Evolutionary conservation across 2,797 vertebrate species (phyloP).

Genomic region (Lophotriccus pileatus): DNA sequence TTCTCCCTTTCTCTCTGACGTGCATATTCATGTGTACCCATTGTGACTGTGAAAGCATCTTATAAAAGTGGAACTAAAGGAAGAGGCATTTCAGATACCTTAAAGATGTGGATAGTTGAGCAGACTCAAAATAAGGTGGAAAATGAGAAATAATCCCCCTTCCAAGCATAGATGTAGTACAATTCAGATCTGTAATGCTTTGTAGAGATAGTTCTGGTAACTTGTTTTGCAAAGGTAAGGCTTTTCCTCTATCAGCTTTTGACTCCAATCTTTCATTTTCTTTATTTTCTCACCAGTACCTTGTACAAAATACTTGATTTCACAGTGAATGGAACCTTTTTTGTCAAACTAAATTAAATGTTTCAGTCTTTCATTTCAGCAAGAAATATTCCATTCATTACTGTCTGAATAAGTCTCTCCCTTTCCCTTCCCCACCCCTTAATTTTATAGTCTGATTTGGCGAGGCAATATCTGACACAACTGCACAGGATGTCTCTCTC

Average conservation of each 20-base stretch:
- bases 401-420: conserved; percentile 10
- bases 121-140: neutral
- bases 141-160: neutral
- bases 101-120: neutral
- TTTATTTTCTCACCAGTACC: neutral
- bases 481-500: neutral
- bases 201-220: neutral
- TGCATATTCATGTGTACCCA: neutral
- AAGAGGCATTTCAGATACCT: neutral
- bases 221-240: neutral
- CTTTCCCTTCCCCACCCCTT: neutral
- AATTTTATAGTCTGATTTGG: conserved; percentile 11
- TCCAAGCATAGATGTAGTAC: neutral
- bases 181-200: neutral
- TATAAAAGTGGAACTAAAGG: neutral
- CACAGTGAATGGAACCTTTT: conserved; percentile 23
- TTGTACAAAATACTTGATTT: conserved; percentile 57
- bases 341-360: conserved; percentile 36
- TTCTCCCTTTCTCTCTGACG: neutral
- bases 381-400: conserved; percentile 26
- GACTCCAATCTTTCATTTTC: conserved; percentile 7
- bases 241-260: conserved; percentile 20
- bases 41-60: neutral
- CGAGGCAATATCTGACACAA: neutral
- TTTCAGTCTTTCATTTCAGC: conserved; percentile 43